phyloP scores from a whole-genome alignment of 2,113 vertebrate genomes.

The Hemiscyllium ocellatum region DNA sequence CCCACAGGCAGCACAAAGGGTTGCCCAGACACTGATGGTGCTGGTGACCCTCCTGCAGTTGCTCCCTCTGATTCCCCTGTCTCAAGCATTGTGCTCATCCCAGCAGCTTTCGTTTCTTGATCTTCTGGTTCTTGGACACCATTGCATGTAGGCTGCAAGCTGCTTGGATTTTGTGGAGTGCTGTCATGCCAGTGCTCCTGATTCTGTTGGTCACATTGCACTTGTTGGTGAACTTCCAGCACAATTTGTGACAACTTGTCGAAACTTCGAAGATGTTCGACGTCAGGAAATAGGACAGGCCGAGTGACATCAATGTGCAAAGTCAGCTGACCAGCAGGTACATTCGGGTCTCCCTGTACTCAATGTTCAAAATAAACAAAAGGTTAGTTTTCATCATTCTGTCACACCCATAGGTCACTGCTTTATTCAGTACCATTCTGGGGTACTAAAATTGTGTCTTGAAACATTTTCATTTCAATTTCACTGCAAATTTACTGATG shows the following conservation, averaged over 20 bases:
- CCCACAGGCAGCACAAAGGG: constrained; percentile 80
- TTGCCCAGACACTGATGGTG: constrained; percentile 44
- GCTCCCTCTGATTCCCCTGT: not conserved
- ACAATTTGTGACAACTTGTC: constrained; percentile 80
- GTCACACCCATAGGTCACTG: not conserved
- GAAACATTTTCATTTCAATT: no score
- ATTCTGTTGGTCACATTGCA: constrained; percentile 60
- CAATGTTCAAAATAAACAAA: not conserved
- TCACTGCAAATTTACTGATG: not conserved
- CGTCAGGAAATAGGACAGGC: constrained; percentile 72
- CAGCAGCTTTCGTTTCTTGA: not conserved
- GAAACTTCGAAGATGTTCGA: constrained; percentile 73
- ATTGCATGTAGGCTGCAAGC: not conserved
- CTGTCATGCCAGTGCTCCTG: constrained; percentile 16
- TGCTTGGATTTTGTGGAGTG: constrained; percentile 44
- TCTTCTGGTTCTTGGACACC: not conserved
- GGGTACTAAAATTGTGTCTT: not conserved
- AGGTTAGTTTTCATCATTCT: not conserved
- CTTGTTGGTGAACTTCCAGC: constrained; percentile 69
- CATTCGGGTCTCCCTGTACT: constrained; percentile 87
- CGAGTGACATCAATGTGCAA: constrained; percentile 77
- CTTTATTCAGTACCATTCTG: accelerated
- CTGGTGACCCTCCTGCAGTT: not conserved
- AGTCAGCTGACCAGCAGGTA: constrained; percentile 89
- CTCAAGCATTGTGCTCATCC: not conserved